These are phyloP conservation scores for Pangasianodon gigas DNA, from an alignment of 2,113 vertebrate genomes.

Conservation along the genomic window DNA sequence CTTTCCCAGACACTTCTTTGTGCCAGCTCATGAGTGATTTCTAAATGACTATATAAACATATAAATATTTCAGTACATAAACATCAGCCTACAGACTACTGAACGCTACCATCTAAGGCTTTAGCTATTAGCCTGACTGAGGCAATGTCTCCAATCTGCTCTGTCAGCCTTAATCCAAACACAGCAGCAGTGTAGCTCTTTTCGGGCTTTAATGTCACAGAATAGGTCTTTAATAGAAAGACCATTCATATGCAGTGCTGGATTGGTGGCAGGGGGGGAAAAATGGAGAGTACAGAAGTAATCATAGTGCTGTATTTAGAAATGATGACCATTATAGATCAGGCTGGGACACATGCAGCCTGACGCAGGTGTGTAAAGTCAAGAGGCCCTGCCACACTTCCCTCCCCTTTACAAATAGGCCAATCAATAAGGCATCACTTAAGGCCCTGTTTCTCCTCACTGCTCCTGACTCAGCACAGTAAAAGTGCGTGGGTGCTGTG, in stretches of 20 bases:
- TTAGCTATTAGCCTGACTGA: neutral
- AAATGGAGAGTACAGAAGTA: constrained; percentile 1
- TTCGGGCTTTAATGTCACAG: neutral
- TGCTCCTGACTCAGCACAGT: constrained; percentile 69
- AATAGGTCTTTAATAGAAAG: neutral
- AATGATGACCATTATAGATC: constrained; percentile 37
- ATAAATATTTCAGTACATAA: neutral
- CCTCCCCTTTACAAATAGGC: constrained; percentile 69
- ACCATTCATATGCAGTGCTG: constrained; percentile 18
- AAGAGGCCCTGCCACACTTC: constrained; percentile 67
- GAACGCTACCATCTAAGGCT: neutral
- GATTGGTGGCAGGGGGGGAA: neutral
- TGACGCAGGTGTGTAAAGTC: constrained; percentile 30
- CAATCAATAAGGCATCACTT: constrained; percentile 73
- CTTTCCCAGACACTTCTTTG: neutral
- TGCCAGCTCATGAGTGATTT: neutral
- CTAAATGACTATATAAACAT: neutral
- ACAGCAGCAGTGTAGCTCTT: neutral
- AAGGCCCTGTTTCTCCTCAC: constrained; percentile 66
- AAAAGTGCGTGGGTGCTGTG: constrained; percentile 30
- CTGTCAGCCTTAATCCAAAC: neutral
- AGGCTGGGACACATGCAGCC: constrained; percentile 48
- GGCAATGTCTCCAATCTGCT: neutral
- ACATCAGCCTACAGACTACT: neutral
- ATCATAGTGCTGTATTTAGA: constrained; percentile 18